phyloP scores from a whole-genome alignment of 1,140 invertebrate genomes.

The Gonioctena quinquepunctata region DNA sequence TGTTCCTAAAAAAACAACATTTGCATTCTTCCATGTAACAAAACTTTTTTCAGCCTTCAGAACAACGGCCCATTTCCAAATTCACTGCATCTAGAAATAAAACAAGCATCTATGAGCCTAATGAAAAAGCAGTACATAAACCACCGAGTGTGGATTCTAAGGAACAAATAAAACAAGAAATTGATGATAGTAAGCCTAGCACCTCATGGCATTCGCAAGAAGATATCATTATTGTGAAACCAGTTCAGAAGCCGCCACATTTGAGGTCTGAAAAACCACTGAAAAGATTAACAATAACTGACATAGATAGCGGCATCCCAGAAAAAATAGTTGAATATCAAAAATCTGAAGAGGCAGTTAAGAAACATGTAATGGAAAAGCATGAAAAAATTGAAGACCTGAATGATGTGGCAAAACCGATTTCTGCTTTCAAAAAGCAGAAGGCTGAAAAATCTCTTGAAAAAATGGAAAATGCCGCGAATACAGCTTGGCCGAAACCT shows the following conservation, averaged over 20 bases:
- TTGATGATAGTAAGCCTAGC: slow-evolving; percentile 18
- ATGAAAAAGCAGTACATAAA: slow-evolving; percentile 4
- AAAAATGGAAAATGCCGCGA: slow-evolving; percentile 1
- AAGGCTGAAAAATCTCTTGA: background rate
- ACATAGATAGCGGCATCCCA: slow-evolving; percentile 28
- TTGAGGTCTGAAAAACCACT: slow-evolving; percentile 45
- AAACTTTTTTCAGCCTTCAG: slow-evolving; percentile 15
- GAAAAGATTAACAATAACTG: slow-evolving; percentile 42
- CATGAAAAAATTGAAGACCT: background rate
- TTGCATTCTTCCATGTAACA: too few relatives aligned
- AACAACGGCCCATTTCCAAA: slow-evolving; percentile 44
- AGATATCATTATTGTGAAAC: slow-evolving; percentile 37
- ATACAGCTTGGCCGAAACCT: slow-evolving; percentile 11
- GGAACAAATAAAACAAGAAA: slow-evolving; percentile 8
- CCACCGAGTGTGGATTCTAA: slow-evolving; percentile 4
- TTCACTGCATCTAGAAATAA: slow-evolving; percentile 43
- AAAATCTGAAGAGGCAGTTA: slow-evolving; percentile 1
- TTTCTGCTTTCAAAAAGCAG: background rate
- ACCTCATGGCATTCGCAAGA: slow-evolving; percentile 26
- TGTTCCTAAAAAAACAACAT: too few relatives aligned
- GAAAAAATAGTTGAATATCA: background rate
- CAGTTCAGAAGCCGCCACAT: slow-evolving; percentile 45
- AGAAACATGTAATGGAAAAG: slow-evolving; percentile 30
- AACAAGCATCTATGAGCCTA: slow-evolving; percentile 14
- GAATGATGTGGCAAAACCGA: background rate